A percentile compares a stretch with the other conserved stretches of the same genome.
Evolutionary conservation across 2,797 vertebrate genomes (phyloP).

Genomic region (Macroramphosus scolopax): DNA sequence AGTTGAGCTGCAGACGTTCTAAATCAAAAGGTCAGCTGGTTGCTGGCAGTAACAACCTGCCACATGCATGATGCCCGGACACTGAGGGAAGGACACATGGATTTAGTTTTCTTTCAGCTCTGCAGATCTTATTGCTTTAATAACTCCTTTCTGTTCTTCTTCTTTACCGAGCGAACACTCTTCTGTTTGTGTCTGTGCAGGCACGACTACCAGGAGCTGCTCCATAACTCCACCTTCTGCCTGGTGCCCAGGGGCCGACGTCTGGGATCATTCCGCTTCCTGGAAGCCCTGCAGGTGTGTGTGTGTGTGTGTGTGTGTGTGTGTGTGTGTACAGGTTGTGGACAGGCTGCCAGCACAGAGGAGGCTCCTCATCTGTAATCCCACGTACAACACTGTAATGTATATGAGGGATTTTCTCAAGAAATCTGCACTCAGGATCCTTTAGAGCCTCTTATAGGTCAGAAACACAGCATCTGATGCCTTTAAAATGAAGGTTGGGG

Average conservation of each 20-base stretch:
- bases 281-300: slow-evolving; percentile 82
- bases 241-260: slow-evolving; percentile 80
- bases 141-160: neutral
- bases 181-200: slow-evolving; percentile 61
- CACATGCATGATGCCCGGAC: too few relatives aligned
- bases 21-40: too few relatives aligned
- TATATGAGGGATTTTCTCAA: too few relatives aligned
- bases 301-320: slow-evolving; percentile 17
- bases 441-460: too few relatives aligned
- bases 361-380: neutral
- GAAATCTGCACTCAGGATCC: neutral
- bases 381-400: neutral
- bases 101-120: slow-evolving; percentile 2
- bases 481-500: too few relatives aligned
- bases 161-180: too few relatives aligned
- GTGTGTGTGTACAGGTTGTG: neutral
- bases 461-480: too few relatives aligned
- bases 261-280: slow-evolving; percentile 82
- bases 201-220: slow-evolving; percentile 83
- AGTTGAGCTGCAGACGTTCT: too few relatives aligned
- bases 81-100: too few relatives aligned
- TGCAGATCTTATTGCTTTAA: neutral
- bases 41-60: too few relatives aligned
- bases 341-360: neutral
- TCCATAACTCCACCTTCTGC: slow-evolving; percentile 83